Evolutionary conservation across 2,888 invertebrate genomes (phyloP), one percentile per base, ranked within the genome.

Genomic region (Tridacna gigas): DNA sequence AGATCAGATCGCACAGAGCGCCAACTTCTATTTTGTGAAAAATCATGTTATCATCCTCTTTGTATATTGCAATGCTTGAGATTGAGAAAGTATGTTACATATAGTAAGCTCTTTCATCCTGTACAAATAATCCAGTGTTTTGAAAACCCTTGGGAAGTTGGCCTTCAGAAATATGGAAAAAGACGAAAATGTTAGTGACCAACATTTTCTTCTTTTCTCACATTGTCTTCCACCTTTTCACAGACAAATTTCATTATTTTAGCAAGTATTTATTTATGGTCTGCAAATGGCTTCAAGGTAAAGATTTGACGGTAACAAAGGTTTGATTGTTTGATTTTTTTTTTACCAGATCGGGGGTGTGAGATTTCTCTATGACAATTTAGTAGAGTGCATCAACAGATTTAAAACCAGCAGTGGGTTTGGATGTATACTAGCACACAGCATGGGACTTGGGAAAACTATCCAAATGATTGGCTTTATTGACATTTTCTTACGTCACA

Each of bases 381-480:
- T 99, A 37, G 97, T 99, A 89, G 99, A 99, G 95, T 98, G 98
- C 26, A 96, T 97, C 67, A 97, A 97, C 84, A 96, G 98, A 89
- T 99, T 97, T 95, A 97, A 97, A 79, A 97, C 96, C 22, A 97
- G 97, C 0, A 95, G 95, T 82, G 99, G 99, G 18, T 99, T 99
- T 95, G 99, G 99, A 20, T 99, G 99, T 94, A 99, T 99, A 91
- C 96, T 99, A 77, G 99, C 99, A 0, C 99, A 99, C 95, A 98
- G 98, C 67, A 99, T 99, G 99, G 99, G 99, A 0, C 96, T 99
- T 47, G 99, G 99, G n/a, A 99, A 99, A 95, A 99, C 99, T 0
- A 96, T 99, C 81, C 96, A 96, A 91, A 97, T 99, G 80, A 97
- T 99, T 79, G 97, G 98, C 88, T 99, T 99, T 95, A 97, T 97